Evolutionary conservation across 2,797 vertebrate genomes (phyloP), one percentile per base, ranked within the genome.

Genomic region (Avahi laniger): DNA sequence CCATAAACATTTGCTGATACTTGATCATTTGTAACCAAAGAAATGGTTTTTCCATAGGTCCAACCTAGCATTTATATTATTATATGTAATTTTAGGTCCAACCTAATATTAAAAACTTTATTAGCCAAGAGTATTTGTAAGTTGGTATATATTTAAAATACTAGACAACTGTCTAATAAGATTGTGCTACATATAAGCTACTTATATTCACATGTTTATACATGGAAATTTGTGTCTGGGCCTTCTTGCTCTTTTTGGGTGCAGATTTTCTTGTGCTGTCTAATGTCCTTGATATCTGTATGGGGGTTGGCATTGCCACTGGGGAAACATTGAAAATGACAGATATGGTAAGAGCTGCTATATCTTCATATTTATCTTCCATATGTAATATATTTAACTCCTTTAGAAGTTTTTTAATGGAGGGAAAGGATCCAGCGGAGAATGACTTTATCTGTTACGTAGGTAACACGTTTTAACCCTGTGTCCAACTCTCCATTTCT

Each of bases 401-500:
- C 91, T 72, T n/a, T 33, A 50, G 73, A 61, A 59, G 73, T 24
- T 93, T 76, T 61, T 80, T 67, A 91, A 24, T 59, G 67, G 46
- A n/a, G n/a, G 73, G 87, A 57, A 93, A 59, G 94, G 90, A 70
- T 70, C 54, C 75, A 81, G 69, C 61, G 30, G 63, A 81, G 54
- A 91, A 78, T 59, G 28, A 20, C 63, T 70, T 93, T 52, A 30
- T 46, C 15, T 80, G 4, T 48, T 22, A 43, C 14, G 8, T 14
- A 38, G 59, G 22, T 52, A 3, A 50, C 57, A 33, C 72, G 50
- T 92, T 97, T 97, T 96, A 96, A 98, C 90, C 54, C 97, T 95
- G 86, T 89, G 86, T 46, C 95, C 80, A 48, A 82, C 95, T 35
- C 93, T 97, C 97, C 87, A 24, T 98, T 98, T 98, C 98, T 97